Evolutionary conservation across 2,113 vertebrate species (phyloP).

Genomic region (Suricata suricatta): DNA sequence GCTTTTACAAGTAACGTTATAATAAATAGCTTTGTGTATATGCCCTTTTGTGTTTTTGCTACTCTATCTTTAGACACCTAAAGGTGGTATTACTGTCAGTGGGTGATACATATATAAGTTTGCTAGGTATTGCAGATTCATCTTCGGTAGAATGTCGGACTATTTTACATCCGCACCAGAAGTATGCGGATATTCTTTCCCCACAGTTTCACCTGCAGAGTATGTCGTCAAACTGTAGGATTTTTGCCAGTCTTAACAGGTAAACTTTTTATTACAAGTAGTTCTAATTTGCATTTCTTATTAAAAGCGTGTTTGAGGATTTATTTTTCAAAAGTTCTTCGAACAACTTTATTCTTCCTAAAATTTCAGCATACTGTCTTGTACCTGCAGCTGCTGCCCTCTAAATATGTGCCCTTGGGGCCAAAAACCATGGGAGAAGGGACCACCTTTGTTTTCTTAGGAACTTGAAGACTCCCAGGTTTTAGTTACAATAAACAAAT

Average conservation of each 20-base stretch:
- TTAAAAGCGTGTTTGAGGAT: neutral
- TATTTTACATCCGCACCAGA: neutral
- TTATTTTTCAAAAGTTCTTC: constrained; percentile 35
- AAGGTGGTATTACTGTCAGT: neutral
- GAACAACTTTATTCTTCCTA: neutral
- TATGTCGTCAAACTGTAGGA: neutral
- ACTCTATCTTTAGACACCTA: neutral
- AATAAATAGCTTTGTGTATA: neutral
- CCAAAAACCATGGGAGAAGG: neutral
- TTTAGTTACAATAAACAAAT: neutral
- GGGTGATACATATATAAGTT: neutral
- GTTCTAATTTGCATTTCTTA: constrained; percentile 11
- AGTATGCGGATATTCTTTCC: neutral
- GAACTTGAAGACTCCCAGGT: constrained; percentile 7
- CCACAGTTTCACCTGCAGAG: neutral
- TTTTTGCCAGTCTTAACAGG: neutral
- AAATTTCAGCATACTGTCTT: neutral
- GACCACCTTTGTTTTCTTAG: constrained; percentile 50
- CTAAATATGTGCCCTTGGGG: neutral
- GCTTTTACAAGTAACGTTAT: neutral
- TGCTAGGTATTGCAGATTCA: neutral
- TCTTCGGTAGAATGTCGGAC: neutral
- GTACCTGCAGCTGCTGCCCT: neutral
- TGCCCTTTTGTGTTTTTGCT: constrained; percentile 21
- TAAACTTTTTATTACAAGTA: neutral